A percentile compares a stretch with the other conserved stretches of the same genome.
Evolutionary conservation across 2,797 vertebrate genomes (phyloP).

Genomic region (Sebastes steindachneri): DNA sequence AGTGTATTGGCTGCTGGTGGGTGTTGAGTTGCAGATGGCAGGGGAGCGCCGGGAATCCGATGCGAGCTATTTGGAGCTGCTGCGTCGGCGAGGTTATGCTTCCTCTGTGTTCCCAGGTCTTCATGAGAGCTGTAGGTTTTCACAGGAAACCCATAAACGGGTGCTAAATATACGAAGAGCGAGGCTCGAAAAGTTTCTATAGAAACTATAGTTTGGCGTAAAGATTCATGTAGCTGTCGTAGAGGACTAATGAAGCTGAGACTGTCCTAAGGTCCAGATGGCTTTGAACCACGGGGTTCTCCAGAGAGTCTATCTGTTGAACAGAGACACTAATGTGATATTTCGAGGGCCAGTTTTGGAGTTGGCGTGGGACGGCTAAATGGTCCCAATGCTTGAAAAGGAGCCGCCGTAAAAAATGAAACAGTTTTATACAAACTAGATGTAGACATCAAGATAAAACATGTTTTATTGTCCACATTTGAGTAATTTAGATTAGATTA

Average conservation of each 20-base stretch:
- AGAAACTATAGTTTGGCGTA: background rate
- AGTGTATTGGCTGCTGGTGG: slow-evolving; percentile 52
- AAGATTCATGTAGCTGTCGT: background rate
- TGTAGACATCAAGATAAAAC: background rate
- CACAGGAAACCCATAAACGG: slow-evolving; percentile 39
- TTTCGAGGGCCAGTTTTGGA: background rate
- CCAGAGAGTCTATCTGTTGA: slow-evolving; percentile 5
- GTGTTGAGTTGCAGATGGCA: slow-evolving; percentile 73
- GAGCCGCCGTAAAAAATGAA: background rate
- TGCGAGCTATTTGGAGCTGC: slow-evolving; percentile 63
- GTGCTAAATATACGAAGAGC: background rate
- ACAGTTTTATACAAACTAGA: background rate
- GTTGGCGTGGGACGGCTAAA: background rate
- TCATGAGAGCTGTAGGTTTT: slow-evolving; percentile 39
- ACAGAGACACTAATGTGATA: background rate
- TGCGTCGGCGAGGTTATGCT: slow-evolving; percentile 59
- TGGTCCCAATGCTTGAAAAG: background rate
- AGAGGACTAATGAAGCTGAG: background rate
- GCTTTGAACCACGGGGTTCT: slow-evolving; percentile 6
- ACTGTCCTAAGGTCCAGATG: slow-evolving; percentile 24
- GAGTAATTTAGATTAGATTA: background rate
- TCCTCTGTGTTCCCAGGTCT: slow-evolving; percentile 46
- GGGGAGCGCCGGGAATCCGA: slow-evolving; percentile 53
- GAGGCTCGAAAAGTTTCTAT: slow-evolving; percentile 4
- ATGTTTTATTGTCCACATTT: background rate